phyloP scores from a whole-genome alignment of 2,797 vertebrate genomes.

The Nasua narica region DNA sequence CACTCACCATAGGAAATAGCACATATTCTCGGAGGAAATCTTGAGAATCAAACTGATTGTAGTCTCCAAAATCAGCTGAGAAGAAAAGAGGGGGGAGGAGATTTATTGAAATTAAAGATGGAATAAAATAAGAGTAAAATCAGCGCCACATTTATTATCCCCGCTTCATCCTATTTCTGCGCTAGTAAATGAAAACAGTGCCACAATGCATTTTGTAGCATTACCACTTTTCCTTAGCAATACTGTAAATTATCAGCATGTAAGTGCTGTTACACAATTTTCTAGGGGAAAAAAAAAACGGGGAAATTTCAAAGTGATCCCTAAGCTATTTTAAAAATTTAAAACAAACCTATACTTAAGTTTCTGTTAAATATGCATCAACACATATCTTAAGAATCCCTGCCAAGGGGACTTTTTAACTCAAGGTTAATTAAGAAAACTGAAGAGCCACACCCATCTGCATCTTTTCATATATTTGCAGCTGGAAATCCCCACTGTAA shows the following conservation, averaged over 20 bases:
- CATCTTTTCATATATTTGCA: slow-evolving; percentile 64
- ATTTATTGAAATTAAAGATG: background rate
- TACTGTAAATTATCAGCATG: background rate
- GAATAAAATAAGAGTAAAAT: background rate
- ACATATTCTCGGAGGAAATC: slow-evolving; percentile 97
- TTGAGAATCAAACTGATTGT: slow-evolving; percentile 92
- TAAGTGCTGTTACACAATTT: background rate
- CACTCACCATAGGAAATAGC: slow-evolving; percentile 97
- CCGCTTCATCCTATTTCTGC: background rate
- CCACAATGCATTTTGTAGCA: no score
- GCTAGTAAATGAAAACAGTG: background rate
- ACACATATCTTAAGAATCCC: slow-evolving; percentile 66
- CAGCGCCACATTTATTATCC: background rate
- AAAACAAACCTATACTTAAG: slow-evolving; percentile 58
- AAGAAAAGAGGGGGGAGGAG: slow-evolving; percentile 37
- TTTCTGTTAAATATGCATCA: slow-evolving; percentile 64
- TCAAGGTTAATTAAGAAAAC: slow-evolving; percentile 71
- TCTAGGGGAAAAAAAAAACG: background rate
- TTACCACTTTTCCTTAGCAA: background rate
- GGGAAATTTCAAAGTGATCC: slow-evolving; percentile 60
- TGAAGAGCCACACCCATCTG: slow-evolving; percentile 60
- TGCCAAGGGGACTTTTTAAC: slow-evolving; percentile 75
- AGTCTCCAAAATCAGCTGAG: slow-evolving; percentile 96
- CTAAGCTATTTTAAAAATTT: slow-evolving; percentile 37
- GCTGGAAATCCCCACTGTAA: slow-evolving; percentile 80